These are phyloP conservation scores for Pteronura brasiliensis DNA, from an alignment of 2,113 vertebrate species.

Conservation along the genomic window DNA sequence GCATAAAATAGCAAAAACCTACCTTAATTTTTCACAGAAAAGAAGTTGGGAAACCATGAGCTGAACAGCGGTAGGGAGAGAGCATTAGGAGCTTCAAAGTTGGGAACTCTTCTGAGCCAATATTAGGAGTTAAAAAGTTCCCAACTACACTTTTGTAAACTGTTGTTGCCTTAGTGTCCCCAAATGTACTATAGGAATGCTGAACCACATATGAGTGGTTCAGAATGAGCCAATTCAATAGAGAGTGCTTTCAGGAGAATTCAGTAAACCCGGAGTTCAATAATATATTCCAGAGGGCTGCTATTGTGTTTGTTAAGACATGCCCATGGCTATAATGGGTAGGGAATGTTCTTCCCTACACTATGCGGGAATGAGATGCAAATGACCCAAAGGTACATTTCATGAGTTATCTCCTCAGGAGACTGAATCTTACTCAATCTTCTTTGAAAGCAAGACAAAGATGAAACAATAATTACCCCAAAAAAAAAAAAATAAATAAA, in stretches of 20 bases:
- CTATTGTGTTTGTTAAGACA: background rate
- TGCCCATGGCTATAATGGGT: background rate
- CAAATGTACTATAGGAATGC: background rate
- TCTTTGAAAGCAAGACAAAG: background rate
- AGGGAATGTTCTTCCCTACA: background rate
- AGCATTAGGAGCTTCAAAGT: background rate
- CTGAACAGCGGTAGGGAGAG: background rate
- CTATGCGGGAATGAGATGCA: background rate
- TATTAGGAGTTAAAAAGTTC: background rate
- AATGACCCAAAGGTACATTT: background rate
- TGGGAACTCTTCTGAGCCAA: background rate
- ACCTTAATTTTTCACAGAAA: background rate
- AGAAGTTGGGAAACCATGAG: background rate
- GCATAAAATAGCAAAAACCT: background rate
- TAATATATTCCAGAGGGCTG: background rate
- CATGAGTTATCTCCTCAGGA: background rate
- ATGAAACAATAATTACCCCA: background rate
- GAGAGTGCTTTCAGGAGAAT: background rate
- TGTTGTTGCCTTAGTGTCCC: background rate
- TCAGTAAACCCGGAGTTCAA: background rate
- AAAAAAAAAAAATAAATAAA: background rate
- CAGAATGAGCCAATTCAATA: background rate
- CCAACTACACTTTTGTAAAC: background rate
- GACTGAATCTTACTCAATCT: background rate
- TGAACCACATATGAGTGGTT: background rate